Percentiles rank a stretch among this genome's conserved stretches.
Conservation (phyloP, 1,140 invertebrate genomes). For the Tachypleus tridentatus region DNA sequence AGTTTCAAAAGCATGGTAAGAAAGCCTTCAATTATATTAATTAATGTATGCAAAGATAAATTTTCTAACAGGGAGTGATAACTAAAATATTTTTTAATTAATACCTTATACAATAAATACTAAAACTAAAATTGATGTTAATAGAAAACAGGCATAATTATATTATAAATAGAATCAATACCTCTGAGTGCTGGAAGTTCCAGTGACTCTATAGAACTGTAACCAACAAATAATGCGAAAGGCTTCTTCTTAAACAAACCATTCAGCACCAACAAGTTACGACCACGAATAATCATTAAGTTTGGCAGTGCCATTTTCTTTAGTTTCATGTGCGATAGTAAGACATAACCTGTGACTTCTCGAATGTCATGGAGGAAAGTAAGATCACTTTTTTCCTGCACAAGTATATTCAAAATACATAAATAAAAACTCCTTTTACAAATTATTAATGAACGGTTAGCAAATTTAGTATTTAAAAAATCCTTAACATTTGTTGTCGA, state of each 20-base stretch:
- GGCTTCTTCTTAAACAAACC: slow-evolving; percentile 53
- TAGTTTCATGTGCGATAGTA: slow-evolving; percentile 87
- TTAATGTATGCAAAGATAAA: too few relatives aligned
- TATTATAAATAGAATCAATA: slow-evolving; percentile 25
- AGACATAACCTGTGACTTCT: slow-evolving; percentile 89
- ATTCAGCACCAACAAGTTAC: slow-evolving; percentile 76
- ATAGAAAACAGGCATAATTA: background rate
- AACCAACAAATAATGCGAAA: slow-evolving; percentile 71
- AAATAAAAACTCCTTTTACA: too few relatives aligned
- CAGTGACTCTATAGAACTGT: slow-evolving; percentile 74
- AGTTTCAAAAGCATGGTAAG: too few relatives aligned
- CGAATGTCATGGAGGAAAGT: slow-evolving; percentile 88
- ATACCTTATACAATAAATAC: too few relatives aligned
- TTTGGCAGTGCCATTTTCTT: slow-evolving; percentile 69
- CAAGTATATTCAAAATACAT: background rate
- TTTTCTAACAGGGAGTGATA: too few relatives aligned
- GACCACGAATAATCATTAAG: slow-evolving; percentile 87
- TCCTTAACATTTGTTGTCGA: too few relatives aligned
- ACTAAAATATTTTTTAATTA: too few relatives aligned
- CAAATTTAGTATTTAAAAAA: too few relatives aligned
- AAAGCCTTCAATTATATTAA: too few relatives aligned
- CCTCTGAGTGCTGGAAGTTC: slow-evolving; percentile 76
- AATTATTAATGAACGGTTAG: too few relatives aligned
- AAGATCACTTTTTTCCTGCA: slow-evolving; percentile 65
- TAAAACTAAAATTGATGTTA: background rate